Base-by-base conservation (phyloP, 2,797 vertebrate genomes). In the Glossophaga mutica region DNA sequence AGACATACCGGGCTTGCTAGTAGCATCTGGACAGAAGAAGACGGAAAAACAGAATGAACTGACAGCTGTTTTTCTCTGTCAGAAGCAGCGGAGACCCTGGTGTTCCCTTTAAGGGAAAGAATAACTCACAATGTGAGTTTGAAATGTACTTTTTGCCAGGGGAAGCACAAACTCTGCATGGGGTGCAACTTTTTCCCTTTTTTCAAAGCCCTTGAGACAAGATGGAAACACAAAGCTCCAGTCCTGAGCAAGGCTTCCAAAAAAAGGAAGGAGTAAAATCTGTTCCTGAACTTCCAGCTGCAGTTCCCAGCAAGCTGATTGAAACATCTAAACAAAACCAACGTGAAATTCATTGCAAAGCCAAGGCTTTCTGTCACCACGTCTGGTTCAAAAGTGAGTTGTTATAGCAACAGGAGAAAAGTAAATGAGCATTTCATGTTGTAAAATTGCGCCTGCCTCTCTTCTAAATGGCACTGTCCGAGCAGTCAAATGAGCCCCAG, bases 361-460 rank as follows among this genome's bases (percentile, higher is more conserved):
- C 91, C 81, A 83, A 87, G 89, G 84, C 91, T 95, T 95, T 95
- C 96, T 96, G 90, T 89, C 92, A 95, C 92, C 89, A 90, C 3
- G 77, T 93, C 94, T 96, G 91, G 70, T 93, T 97, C 95, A 96
- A 97, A 97, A 96, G 81, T 96, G 94, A 97, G 96, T 97, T 96
- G 95, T 97, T 97, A 95, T 97, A 97, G 95, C 97, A 97, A 97
- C 95, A 97, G 87, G 94, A 94, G 94, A 87, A 73, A 97, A 97
- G 96, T 91, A 97, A 97, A 96, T 96, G 96, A 95, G 82, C 94
- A 92, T 96, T 96, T 74, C 96, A 76, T 9, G 0, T 85, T 77
- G 96, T 79, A 97, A 94, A 97, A 97, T 94, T 74, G 91, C 15
- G 15, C 86, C 87, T 73, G 93, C 91, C 91, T 97, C 59, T 85